Percentiles rank a stretch among this genome's conserved stretches.
Evolutionary conservation across 2,113 vertebrate species (phyloP).

Genomic region (Sminthopsis crassicaudata): DNA sequence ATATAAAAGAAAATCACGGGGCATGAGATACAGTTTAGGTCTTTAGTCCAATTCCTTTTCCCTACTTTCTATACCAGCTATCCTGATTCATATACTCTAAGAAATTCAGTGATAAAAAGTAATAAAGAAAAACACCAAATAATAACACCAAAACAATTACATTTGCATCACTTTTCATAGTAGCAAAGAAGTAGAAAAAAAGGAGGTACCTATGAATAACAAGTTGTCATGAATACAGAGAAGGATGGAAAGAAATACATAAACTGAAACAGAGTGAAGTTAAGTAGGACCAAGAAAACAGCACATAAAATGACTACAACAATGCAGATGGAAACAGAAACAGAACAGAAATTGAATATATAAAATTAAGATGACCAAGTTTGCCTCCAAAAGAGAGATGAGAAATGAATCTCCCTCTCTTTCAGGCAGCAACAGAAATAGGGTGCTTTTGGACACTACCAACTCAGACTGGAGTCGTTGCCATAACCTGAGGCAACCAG

Average conservation of each 20-base stretch:
- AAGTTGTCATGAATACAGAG: not conserved
- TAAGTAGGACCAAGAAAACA: not conserved
- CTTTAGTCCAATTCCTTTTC: not conserved
- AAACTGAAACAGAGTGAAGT: not conserved
- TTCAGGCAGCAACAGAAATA: not conserved
- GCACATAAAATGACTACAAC: not conserved
- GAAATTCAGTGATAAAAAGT: not conserved
- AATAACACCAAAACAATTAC: not conserved
- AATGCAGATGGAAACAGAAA: not conserved
- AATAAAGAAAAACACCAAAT: not conserved
- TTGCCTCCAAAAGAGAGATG: not conserved
- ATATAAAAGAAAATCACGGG: not conserved
- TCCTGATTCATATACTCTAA: not conserved
- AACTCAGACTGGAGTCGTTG: too few relatives aligned
- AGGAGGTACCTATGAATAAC: not conserved
- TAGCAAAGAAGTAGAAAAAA: not conserved
- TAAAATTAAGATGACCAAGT: not conserved
- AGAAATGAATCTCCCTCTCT: not conserved
- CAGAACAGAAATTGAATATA: not conserved
- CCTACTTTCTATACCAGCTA: not conserved
- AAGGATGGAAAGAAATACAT: not conserved
- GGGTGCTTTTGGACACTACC: too few relatives aligned
- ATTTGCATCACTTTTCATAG: not conserved
- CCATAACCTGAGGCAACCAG: too few relatives aligned
- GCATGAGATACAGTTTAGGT: not conserved